Evolutionary conservation across 2,113 vertebrate genomes (phyloP).

Genomic region (Lipotes vexillifer): DNA sequence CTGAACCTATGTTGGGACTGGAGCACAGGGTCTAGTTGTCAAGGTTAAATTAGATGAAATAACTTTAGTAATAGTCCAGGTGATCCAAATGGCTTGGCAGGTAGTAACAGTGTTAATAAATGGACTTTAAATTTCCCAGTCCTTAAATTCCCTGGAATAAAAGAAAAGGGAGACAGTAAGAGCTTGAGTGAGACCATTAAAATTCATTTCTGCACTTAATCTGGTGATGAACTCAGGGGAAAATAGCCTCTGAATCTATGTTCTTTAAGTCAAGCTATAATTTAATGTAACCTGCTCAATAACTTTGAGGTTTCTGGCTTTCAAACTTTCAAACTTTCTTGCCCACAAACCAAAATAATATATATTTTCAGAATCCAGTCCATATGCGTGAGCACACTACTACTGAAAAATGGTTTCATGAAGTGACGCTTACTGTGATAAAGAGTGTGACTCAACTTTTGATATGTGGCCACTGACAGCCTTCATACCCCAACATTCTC

Average conservation of each 20-base stretch:
- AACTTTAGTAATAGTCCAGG: background rate
- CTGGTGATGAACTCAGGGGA: background rate
- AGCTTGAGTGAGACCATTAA: background rate
- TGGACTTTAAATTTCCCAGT: background rate
- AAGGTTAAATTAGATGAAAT: conserved; percentile 18
- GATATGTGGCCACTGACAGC: background rate
- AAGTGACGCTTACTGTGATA: background rate
- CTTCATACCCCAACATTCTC: rapidly evolving
- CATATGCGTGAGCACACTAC: no score
- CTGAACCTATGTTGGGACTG: background rate
- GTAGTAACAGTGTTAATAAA: background rate
- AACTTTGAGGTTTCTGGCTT: background rate
- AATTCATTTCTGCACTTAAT: conserved; percentile 29
- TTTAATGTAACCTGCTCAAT: background rate
- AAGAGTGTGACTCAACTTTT: background rate
- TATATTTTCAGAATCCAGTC: background rate
- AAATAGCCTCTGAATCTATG: background rate
- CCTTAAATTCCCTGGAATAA: conserved; percentile 19
- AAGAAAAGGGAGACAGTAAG: background rate
- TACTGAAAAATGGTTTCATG: background rate
- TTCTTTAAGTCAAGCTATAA: background rate
- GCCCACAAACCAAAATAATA: background rate
- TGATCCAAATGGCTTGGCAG: background rate
- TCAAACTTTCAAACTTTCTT: background rate
- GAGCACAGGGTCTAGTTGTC: background rate